phyloP scores from a whole-genome alignment of 2,888 invertebrate species.

The Alitta virens region DNA sequence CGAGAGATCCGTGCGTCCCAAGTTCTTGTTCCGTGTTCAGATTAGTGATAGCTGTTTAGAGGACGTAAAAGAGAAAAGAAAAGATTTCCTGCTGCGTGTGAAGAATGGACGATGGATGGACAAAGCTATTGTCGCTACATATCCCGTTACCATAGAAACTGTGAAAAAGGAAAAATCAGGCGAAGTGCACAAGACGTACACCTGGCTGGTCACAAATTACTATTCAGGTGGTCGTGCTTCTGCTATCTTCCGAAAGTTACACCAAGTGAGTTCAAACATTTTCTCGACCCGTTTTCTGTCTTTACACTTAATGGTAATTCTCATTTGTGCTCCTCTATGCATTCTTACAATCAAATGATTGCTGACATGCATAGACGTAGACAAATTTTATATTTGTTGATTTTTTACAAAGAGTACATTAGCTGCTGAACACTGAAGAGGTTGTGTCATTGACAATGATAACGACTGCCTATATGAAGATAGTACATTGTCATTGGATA shows the following conservation, averaged over 20 bases:
- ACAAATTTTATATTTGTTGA: too few species aligned
- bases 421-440: too few species aligned
- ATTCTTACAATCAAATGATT: too few species aligned
- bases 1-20: constrained; percentile 10
- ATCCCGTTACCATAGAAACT: constrained; percentile 20
- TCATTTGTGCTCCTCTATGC: too few species aligned
- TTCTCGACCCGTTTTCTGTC: too few species aligned
- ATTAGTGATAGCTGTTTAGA: constrained; percentile 26
- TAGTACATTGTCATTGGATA: too few species aligned
- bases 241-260: constrained; percentile 27
- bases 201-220: constrained; percentile 30
- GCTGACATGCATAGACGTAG: too few species aligned
- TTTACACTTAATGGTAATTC: too few species aligned
- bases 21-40: constrained; percentile 25
- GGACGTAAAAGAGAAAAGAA: constrained; percentile 24
- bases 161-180: neutral
- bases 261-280: neutral
- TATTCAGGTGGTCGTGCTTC: constrained; percentile 25
- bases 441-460: too few species aligned
- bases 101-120: constrained; percentile 2
- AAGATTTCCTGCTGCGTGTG: constrained; percentile 22
- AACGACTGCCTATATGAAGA: too few species aligned
- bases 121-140: constrained; percentile 18
- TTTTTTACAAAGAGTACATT: too few species aligned
- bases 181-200: constrained; percentile 10